Conservation (phyloP, 1,140 invertebrate species). For the Drosophila virilis region DNA sequence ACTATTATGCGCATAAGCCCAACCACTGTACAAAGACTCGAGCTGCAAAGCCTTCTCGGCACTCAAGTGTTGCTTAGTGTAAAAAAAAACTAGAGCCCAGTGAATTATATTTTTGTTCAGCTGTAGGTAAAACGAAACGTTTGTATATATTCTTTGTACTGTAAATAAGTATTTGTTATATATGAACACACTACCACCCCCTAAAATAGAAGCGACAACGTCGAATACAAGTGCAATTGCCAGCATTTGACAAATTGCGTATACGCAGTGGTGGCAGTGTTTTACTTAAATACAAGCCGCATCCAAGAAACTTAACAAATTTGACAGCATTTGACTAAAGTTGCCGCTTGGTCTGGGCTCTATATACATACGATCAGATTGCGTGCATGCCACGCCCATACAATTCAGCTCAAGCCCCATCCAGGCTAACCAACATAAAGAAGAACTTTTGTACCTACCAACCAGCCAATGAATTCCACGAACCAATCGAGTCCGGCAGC, state of each 20-base stretch:
- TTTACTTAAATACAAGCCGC: constrained; percentile 82
- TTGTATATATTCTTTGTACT: constrained; percentile 54
- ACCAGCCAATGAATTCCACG: constrained; percentile 34
- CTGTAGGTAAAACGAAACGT: constrained; percentile 26
- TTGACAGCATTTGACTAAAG: constrained; percentile 10
- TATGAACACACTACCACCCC: constrained; percentile 10
- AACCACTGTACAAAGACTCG: constrained; percentile 49
- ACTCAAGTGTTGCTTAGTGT: constrained; percentile 55
- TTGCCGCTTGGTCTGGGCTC: constrained; percentile 56
- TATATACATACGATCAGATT: constrained; percentile 16
- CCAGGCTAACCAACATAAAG: constrained; percentile 39
- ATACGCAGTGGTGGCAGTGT: constrained; percentile 84
- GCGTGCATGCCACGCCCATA: neutral
- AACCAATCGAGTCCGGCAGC: constrained; percentile 83
- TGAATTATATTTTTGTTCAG: neutral
- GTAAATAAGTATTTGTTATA: constrained; percentile 47
- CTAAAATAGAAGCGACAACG: constrained; percentile 52
- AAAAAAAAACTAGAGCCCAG: constrained; percentile 31
- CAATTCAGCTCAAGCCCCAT: constrained; percentile 1
- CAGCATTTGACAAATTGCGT: constrained; percentile 62
- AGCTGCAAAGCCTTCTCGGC: constrained; percentile 44
- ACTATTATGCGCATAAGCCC: constrained; percentile 22
- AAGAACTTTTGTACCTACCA: constrained; percentile 34
- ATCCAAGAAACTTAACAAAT: constrained; percentile 27
- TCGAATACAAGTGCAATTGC: constrained; percentile 65